Evolutionary conservation across 92 coral and sea anemone genomes (phyloP), one percentile per base, ranked within the genome.

Genomic region (Actinostola sp.): DNA sequence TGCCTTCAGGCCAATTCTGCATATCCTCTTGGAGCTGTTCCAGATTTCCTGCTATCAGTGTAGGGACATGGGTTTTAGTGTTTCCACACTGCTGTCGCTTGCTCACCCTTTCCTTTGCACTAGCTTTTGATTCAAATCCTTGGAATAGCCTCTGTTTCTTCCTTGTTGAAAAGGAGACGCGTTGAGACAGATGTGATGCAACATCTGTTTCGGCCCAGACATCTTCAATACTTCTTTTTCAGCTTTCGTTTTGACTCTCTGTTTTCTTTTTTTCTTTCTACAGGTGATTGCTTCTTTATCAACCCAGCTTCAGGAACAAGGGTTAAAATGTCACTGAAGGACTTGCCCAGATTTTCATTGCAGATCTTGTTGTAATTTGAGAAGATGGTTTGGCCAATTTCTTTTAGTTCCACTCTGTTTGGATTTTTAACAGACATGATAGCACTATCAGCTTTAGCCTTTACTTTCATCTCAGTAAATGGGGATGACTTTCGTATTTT

Each of bases 251-350:
- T 17, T 17, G 6, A 5, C 15, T 5, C 3, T 50, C 57, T 50
- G 21, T 24, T 50, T 50, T 50, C 27, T 59, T 59, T 59, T 29
- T 59, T 59, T 20, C 34, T 59, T 59, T 59, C 65, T 59, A 31
- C 65, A 59, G 65, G 65, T 19, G 65, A 19, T 15, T 19, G n/a
- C 65, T 59, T 59, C 33, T 20, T 59, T 17, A 17, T 8, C 28
- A 59, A n/a, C 11, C 34, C 34, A 59, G 65, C 65, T 31, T 59
- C 65, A 15, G 65, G 65, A 9, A 59, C 65, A 17, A 59, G 32
- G 8, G 65, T 19, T 17, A 59, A 15, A 5, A 59, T 29, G 3
- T 59, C 65, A 25, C 65, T 31, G 39, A 59, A 59, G 33, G 63
- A 69, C 35, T 33, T 41, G 60, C 75, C 52, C 27, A 50, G 42